phyloP scores from a whole-genome alignment of 2,113 vertebrate genomes.

The Chlamydotis undulata region DNA sequence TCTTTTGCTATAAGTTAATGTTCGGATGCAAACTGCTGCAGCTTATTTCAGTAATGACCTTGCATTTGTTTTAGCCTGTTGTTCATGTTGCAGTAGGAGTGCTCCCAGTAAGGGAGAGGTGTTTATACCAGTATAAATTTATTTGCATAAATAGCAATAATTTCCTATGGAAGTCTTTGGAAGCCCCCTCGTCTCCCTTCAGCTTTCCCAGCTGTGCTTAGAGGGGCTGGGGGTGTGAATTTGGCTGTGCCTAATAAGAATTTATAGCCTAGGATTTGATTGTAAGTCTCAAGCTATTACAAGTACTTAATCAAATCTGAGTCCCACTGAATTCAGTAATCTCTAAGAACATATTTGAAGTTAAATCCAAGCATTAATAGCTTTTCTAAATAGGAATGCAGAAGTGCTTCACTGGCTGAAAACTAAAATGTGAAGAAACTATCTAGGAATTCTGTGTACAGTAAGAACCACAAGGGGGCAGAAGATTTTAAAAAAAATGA shows the following conservation, averaged over 20 bases:
- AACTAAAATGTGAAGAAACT: not conserved
- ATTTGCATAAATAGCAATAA: not conserved
- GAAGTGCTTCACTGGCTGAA: not conserved
- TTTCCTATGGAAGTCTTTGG: not conserved
- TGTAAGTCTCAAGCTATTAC: not conserved
- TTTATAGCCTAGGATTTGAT: not conserved
- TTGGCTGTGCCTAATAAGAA: not conserved
- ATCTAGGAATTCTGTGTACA: not conserved
- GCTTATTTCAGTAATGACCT: not conserved
- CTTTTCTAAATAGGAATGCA: not conserved
- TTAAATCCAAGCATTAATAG: not conserved
- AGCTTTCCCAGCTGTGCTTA: not conserved
- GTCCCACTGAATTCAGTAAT: not conserved
- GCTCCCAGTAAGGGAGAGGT: not conserved
- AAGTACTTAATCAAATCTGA: not conserved
- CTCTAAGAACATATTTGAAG: not conserved
- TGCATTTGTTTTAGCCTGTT: not conserved
- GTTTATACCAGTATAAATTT: not conserved
- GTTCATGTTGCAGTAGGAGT: not conserved
- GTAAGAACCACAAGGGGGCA: constrained; percentile 46
- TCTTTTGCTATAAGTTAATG: not conserved
- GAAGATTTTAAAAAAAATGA: not conserved
- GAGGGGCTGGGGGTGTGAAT: not conserved
- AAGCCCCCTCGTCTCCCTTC: not conserved
- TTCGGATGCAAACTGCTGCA: not conserved